Base-by-base conservation (phyloP, 2,797 vertebrate genomes). In the Moxostoma hubbsi region DNA sequence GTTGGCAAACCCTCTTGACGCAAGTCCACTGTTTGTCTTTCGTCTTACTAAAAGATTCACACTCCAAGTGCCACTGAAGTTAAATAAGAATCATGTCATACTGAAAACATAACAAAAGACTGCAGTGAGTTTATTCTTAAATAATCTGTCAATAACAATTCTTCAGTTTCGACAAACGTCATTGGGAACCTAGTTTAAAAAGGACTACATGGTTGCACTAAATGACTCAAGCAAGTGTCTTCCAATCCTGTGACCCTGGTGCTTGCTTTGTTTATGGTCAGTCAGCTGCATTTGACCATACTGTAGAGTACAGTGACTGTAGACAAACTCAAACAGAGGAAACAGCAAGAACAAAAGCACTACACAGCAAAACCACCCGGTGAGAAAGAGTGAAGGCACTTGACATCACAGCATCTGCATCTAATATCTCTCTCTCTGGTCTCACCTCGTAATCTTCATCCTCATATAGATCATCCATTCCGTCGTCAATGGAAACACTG, bases 401-500 rank as follows among this genome's bases (percentile, higher is more conserved):
- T 36, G 90, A 71, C 13, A 49, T 63, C 66, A 36, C 75, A 1
- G 64, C 72, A 1, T 89, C 85, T 0, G 59, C 1, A 1, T 85
- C 70, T 7, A 16, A 15, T 46, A 84, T 87, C 1, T 93, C 91
- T 61, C 77, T 83, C 55, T 91, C 92, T 0, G 9, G 15, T 54
- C 80, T 89, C 0, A 77, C 46, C 10, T 93, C 91, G 7, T 94
- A 90, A 58, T 94, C 88, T 51, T 94, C 93, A 5, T 94, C 92
- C 78, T 93, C 91, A 0, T 94, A 93, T 0, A 77, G 7, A 45
- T 93, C 89, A 7, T 94, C 94, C 9, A 58, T 69, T 0, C 90
- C 87, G 0, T 91, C 86, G 66, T 92, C 90, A 9, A 87, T 76
- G 9, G 86, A 71, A 0, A 87, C 83, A 5, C 76, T 77, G 70